Base-by-base conservation (phyloP, 1,140 invertebrate species). In the Penaeus chinensis region DNA sequence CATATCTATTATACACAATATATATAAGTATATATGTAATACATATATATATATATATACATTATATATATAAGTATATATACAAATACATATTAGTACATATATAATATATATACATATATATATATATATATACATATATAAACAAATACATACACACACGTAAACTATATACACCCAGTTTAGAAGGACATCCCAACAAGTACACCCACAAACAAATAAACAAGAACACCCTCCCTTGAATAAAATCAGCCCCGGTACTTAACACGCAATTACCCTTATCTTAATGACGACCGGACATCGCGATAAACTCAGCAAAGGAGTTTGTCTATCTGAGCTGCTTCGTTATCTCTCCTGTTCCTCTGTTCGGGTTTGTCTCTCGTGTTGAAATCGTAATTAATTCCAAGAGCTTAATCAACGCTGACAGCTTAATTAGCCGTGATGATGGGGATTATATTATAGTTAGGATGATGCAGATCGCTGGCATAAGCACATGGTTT, bases 61-160 rank as follows among this genome's bases (percentile, higher is more conserved):
- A 32, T 65, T 32, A 32, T 32, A 32, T 32, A 32, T 32, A 32
- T 32, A 2, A 0, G 2, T 32, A 32, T 32, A 32, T 32, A 32
- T 32, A 32, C 32, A 32, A 32, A 32, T 32, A 32, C 32, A 32
- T 32, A 32, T 32, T 32, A 32, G 32, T 32, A 32, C 32, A 32
- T 32, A 32, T 32, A 32, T 2, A 32, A 32, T 32, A 32, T 32
- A 32, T 32, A 32, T 32, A 2, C 32, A 32, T 65, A 78, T 78
- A 78, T 78, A 78, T 78, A 78, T 78, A 78, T 32, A 32, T 32
- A 32, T 32, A 32, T 32, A 79, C 54, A 79, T 79, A 79, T 79
- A 79, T 79, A 66, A 7, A 13, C 24, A 66, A 22, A 66, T 13
- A 66, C n/a, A 66, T 66, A 66, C 24, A 66, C 24, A 66, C 4